Percentiles rank a stretch among this genome's conserved stretches.
phyloP scores from a whole-genome alignment of 2,888 invertebrate genomes.

The Anticlea derivata region DNA sequence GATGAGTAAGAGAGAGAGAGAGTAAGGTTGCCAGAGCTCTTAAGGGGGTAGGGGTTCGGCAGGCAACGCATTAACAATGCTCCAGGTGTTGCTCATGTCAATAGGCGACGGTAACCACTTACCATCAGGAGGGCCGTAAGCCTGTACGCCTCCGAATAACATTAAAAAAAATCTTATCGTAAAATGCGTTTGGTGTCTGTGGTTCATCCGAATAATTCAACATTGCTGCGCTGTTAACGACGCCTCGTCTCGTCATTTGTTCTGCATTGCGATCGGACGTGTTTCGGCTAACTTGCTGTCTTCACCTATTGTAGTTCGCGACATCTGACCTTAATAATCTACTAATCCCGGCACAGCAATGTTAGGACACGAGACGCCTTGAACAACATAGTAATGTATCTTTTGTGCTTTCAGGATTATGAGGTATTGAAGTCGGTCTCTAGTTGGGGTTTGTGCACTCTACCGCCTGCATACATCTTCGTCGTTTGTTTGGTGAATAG shows the following conservation, averaged over 20 bases:
- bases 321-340: conserved; percentile 44
- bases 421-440: conserved; percentile 64
- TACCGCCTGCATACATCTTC: conserved; percentile 54
- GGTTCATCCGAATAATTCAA: conserved; percentile 25
- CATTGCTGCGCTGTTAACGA: conserved; percentile 18
- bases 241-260: conserved; percentile 16
- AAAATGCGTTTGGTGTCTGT: conserved; percentile 23
- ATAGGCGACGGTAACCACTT: no score
- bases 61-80: no score
- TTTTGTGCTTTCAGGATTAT: conserved; percentile 71
- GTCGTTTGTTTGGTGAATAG: conserved; percentile 38
- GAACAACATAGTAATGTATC: conserved; percentile 42
- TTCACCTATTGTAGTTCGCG: conserved; percentile 12
- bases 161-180: no score
- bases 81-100: no score
- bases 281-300: conserved; percentile 20
- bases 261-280: conserved; percentile 21
- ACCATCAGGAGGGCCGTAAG: no score
- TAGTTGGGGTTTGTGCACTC: conserved; percentile 64
- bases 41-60: no score
- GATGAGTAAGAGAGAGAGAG: no score
- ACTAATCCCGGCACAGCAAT: conserved; percentile 42
- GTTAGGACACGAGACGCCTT: conserved; percentile 26
- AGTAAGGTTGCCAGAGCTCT: no score
- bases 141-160: no score